phyloP scores from a whole-genome alignment of 2,797 vertebrate genomes.

The Mormyrus hasselquistii region DNA sequence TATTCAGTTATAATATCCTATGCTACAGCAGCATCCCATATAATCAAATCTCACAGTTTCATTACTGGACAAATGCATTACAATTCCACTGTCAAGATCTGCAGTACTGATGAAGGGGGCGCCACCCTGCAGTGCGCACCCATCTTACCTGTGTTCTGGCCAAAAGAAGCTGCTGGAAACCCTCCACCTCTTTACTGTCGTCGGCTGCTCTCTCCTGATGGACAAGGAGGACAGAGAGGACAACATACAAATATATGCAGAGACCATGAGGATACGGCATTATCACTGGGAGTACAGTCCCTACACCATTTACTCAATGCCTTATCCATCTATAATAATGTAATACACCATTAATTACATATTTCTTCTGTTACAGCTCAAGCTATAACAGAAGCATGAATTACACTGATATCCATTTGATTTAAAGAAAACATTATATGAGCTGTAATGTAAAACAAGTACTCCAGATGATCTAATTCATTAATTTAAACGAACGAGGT shows the following conservation, averaged over 20 bases:
- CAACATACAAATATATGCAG: not conserved
- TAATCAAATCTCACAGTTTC: not conserved
- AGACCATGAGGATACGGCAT: not conserved
- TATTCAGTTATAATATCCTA: not conserved
- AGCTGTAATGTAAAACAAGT: not conserved
- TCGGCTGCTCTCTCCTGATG: slow-evolving; percentile 80
- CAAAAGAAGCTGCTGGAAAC: slow-evolving; percentile 84
- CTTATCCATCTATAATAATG: not conserved
- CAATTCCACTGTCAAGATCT: not conserved
- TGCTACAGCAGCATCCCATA: not conserved
- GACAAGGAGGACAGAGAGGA: not conserved
- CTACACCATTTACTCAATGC: not conserved
- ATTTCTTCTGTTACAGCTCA: not conserved
- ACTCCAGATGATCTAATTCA: not conserved
- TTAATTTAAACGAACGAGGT: not conserved
- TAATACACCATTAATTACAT: not conserved
- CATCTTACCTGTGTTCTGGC: slow-evolving; percentile 74
- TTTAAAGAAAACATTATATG: not conserved
- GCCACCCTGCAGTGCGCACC: not conserved
- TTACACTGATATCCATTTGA: not conserved
- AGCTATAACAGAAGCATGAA: not conserved
- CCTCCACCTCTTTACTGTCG: slow-evolving; percentile 89
- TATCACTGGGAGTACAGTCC: not conserved
- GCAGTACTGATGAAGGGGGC: not conserved
- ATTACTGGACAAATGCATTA: not conserved